Conservation (phyloP, 2,888 invertebrate genomes). For the Lepas anatifera region DNA sequence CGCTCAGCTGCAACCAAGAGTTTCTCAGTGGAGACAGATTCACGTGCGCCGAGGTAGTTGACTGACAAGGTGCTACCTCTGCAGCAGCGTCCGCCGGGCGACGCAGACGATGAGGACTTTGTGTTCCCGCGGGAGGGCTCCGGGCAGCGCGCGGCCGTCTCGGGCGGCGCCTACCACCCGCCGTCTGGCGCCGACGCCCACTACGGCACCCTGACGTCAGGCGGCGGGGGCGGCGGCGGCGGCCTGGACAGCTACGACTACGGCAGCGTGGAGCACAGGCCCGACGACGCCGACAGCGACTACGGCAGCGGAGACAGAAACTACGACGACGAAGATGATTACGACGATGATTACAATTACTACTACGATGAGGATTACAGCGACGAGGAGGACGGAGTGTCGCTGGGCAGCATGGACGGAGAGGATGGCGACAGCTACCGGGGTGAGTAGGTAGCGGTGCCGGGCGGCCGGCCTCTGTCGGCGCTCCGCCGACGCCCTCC, state of each 20-base stretch:
- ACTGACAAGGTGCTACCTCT: too few species aligned
- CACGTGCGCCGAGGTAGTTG: too few species aligned
- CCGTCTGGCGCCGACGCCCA: not conserved
- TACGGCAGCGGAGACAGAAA: not conserved
- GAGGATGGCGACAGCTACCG: not conserved
- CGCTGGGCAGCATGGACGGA: not conserved
- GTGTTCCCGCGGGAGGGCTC: not conserved
- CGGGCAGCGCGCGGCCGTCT: not conserved
- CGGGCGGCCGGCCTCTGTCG: not conserved
- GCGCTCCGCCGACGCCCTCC: too few species aligned
- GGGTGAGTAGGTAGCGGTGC: not conserved
- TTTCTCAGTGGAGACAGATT: too few species aligned
- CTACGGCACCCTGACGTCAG: not conserved
- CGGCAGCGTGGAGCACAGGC: not conserved
- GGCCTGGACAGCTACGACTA: not conserved
- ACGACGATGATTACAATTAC: not conserved
- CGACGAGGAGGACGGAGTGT: not conserved
- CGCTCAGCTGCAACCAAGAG: too few species aligned
- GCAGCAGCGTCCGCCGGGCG: not conserved
- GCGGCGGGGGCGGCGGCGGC: not conserved
- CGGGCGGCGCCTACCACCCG: not conserved
- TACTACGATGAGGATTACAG: not conserved
- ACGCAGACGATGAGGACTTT: constrained; percentile 2
- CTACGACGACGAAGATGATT: not conserved
- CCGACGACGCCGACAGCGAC: not conserved